Percentiles rank a stretch among this genome's conserved stretches.
phyloP scores from a whole-genome alignment of 2,888 invertebrate genomes.

The Selenia dentaria region DNA sequence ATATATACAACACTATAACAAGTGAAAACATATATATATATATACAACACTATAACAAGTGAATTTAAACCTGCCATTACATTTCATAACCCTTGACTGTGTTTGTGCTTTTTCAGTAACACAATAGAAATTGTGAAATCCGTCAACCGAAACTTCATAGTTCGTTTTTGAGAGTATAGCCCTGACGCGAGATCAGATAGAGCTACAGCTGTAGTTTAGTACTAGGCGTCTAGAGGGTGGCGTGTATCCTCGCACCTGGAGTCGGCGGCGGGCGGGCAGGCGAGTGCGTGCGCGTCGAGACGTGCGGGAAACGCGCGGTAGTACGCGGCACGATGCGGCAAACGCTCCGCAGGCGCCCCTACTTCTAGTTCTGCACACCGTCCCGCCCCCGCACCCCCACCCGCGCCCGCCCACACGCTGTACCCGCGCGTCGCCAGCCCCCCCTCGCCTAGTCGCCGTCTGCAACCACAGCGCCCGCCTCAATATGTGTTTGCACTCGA shows the following conservation, averaged over 20 bases:
- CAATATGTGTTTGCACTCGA: too few species aligned
- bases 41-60: too few species aligned
- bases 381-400: conserved; percentile 53
- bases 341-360: conserved; percentile 91
- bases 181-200: too few species aligned
- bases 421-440: conserved; percentile 71
- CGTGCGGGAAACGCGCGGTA: conserved; percentile 95
- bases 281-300: conserved; percentile 86
- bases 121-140: too few species aligned
- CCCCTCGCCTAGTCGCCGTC: conserved; percentile 73
- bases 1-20: too few species aligned
- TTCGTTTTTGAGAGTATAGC: too few species aligned
- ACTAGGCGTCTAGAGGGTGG: background rate
- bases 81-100: too few species aligned
- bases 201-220: conserved; percentile 10
- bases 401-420: conserved; percentile 77
- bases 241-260: conserved; percentile 53
- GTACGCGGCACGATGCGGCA: conserved; percentile 89
- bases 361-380: conserved; percentile 92
- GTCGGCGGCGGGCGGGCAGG: conserved; percentile 67
- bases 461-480: conserved; percentile 45
- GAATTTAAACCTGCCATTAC: too few species aligned
- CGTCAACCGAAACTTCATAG: too few species aligned
- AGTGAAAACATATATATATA: too few species aligned
- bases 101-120: too few species aligned